Conservation (phyloP, 2,113 vertebrate genomes). For the Pycnonotus jocosus region DNA sequence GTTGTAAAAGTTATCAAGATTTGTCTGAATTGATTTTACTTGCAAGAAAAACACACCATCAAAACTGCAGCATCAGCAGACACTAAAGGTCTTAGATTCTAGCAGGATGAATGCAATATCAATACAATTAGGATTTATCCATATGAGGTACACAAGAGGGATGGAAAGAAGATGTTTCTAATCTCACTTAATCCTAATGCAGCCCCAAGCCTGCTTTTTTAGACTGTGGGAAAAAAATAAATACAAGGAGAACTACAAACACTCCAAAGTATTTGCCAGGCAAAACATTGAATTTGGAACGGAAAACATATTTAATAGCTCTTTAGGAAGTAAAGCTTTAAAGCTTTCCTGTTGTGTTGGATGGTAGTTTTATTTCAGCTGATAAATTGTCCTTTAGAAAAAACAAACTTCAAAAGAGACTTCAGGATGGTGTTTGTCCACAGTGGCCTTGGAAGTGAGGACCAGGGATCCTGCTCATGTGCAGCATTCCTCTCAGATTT, state of each 20-base stretch:
- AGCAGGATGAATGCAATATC: constrained; percentile 74
- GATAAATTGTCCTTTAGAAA: not conserved
- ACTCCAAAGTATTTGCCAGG: not conserved
- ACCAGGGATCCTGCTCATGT: accelerated
- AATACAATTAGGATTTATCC: constrained; percentile 77
- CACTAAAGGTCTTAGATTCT: constrained; percentile 67
- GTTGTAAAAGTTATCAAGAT: constrained; percentile 67
- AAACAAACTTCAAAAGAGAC: not conserved
- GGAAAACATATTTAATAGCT: not conserved
- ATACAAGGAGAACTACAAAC: constrained; percentile 54
- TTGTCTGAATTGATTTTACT: constrained; percentile 74
- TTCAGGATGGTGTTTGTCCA: not conserved
- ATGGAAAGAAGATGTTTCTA: constrained; percentile 60
- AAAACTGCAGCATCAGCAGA: constrained; percentile 74
- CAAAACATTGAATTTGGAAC: not conserved
- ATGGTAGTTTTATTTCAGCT: not conserved
- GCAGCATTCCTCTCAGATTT: not conserved
- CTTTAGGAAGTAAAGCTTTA: not conserved
- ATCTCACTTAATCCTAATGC: constrained; percentile 77
- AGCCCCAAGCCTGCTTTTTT: constrained; percentile 44
- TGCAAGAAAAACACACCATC: constrained; percentile 66
- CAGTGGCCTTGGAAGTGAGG: not conserved
- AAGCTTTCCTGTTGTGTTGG: not conserved
- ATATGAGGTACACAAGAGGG: constrained; percentile 63
- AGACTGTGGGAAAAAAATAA: constrained; percentile 78